Evolutionary conservation across 1,140 invertebrate species (phyloP).

Genomic region (Brachionus angularis): DNA sequence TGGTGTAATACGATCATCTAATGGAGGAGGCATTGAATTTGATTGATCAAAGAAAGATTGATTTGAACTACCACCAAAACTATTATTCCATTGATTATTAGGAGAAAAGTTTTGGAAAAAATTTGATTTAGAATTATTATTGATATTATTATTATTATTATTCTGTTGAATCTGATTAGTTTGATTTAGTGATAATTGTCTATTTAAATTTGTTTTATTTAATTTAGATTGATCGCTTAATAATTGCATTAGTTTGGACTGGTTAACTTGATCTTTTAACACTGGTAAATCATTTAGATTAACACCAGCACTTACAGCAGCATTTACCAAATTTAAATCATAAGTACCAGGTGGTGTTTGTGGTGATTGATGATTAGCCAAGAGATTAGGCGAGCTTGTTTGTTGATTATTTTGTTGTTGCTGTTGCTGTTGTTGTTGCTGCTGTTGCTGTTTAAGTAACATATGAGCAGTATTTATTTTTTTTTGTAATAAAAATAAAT

Average conservation of each 20-base stretch:
- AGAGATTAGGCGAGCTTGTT: not conserved
- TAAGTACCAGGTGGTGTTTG: not conserved
- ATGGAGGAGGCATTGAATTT: not conserved
- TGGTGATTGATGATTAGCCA: not conserved
- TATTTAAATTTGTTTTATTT: too few species aligned
- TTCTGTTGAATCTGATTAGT: not conserved
- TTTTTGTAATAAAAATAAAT: not conserved
- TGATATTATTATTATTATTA: too few species aligned
- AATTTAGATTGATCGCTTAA: conserved; percentile 9
- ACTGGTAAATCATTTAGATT: not conserved
- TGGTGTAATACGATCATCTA: conserved; percentile 38
- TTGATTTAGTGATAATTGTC: not conserved
- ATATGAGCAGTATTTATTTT: conserved; percentile 27
- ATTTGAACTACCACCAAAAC: too few species aligned
- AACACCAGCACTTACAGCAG: not conserved
- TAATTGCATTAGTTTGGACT: not conserved
- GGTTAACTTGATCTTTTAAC: conserved; percentile 8
- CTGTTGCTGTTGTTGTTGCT: not conserved
- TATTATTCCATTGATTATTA: too few species aligned
- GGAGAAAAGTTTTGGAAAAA: too few species aligned
- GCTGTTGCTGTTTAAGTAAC: conserved; percentile 25
- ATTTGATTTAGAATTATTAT: too few species aligned
- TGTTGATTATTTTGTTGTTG: not conserved
- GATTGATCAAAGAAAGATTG: too few species aligned
- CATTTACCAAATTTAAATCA: not conserved